phyloP scores from a whole-genome alignment of 2,113 vertebrate genomes.

The Melanostigma gelatinosum region DNA sequence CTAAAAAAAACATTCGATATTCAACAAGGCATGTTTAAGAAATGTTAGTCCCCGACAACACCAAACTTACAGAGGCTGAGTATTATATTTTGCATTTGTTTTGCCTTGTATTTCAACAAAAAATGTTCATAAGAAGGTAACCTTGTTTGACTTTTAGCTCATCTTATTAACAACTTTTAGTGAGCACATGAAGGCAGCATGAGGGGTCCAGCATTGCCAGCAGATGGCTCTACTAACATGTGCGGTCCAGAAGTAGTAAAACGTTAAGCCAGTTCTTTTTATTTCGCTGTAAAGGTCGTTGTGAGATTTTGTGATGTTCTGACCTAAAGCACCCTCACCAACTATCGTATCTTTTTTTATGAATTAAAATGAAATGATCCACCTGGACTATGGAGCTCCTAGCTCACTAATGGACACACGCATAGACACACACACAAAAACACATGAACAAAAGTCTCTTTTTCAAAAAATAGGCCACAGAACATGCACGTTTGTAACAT shows the following conservation, averaged over 20 bases:
- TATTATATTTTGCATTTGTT: neutral
- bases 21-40: neutral
- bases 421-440: neutral
- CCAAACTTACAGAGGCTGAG: neutral
- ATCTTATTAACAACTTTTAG: neutral
- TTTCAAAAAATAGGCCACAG: neutral
- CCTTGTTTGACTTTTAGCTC: neutral
- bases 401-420: neutral
- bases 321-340: neutral
- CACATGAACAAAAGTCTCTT: neutral
- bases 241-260: neutral
- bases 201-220: conserved; percentile 37
- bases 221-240: conserved; percentile 51
- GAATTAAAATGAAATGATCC: neutral
- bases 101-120: no score
- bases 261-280: neutral
- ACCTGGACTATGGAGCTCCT: no score
- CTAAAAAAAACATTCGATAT: neutral
- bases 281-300: neutral
- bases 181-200: conserved; percentile 1
- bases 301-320: neutral
- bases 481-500: neutral
- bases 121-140: neutral
- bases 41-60: neutral
- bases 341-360: neutral